Evolutionary conservation across 2,888 invertebrate species (phyloP).

Genomic region (Erebia aethiops): DNA sequence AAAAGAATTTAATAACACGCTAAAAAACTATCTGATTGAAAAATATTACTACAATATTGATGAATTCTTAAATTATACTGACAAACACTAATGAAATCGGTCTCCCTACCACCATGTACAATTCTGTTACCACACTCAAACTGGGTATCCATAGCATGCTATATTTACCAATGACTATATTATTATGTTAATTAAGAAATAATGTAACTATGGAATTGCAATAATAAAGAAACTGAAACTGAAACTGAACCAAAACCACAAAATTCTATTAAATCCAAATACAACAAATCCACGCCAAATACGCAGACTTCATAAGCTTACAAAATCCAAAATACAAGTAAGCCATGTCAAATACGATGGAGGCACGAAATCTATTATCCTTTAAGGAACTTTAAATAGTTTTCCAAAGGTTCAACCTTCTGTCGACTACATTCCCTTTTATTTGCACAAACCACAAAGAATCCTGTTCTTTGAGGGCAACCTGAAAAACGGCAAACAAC

Average conservation of each 20-base stretch:
- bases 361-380: slow-evolving; percentile 21
- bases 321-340: slow-evolving; percentile 13
- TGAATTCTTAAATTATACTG: too few species aligned
- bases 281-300: slow-evolving; percentile 6
- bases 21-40: too few species aligned
- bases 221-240: too few species aligned
- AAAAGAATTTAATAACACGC: too few species aligned
- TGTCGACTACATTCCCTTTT: slow-evolving; percentile 55
- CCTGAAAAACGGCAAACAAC: slow-evolving; percentile 67
- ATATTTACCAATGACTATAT: too few species aligned
- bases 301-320: neutral
- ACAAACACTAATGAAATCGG: too few species aligned
- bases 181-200: too few species aligned
- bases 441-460: slow-evolving; percentile 72
- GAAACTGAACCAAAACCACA: neutral
- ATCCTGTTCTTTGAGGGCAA: slow-evolving; percentile 34
- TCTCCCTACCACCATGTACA: too few species aligned
- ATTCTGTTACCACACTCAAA: too few species aligned
- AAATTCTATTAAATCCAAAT: neutral
- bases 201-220: too few species aligned
- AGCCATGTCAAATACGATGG: slow-evolving; percentile 17
- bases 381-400: slow-evolving; percentile 64
- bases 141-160: too few species aligned
- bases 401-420: slow-evolving; percentile 67
- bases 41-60: too few species aligned